A percentile compares a stretch with the other conserved stretches of the same genome.
These are phyloP conservation scores for Macrophya alboannulata DNA, from an alignment of 2,888 invertebrate species.

Conservation along the genomic window DNA sequence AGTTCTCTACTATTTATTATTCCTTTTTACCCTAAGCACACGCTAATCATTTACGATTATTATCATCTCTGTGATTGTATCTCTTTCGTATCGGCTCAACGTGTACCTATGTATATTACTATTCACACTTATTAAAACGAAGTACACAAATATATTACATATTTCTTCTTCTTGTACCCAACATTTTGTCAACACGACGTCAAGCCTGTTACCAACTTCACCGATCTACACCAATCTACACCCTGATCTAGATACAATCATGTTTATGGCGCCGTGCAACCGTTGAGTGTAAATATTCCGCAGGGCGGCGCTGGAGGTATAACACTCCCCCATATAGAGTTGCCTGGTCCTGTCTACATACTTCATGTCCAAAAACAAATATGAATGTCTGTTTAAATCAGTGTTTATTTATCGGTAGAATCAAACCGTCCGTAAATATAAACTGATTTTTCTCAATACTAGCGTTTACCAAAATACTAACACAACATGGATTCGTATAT, in stretches of 20 bases:
- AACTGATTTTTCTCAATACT: background rate
- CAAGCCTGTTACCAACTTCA: background rate
- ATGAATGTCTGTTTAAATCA: background rate
- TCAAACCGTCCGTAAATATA: background rate
- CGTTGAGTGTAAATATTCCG: no score
- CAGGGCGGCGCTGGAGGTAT: no score
- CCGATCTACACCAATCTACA: background rate
- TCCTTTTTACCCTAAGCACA: background rate
- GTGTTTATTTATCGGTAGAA: background rate
- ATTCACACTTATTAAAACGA: background rate
- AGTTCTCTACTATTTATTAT: background rate
- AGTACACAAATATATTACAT: background rate
- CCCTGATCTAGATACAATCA: no score
- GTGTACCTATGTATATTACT: background rate
- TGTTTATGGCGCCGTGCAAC: no score
- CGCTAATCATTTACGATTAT: background rate
- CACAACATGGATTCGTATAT: slow-evolving; percentile 71
- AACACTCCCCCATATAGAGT: no score
- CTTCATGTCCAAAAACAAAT: background rate
- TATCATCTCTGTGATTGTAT: background rate
- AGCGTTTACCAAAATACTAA: background rate
- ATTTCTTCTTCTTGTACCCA: background rate
- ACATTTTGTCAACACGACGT: slow-evolving; percentile 26
- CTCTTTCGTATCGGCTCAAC: background rate
- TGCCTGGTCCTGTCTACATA: no score